phyloP scores from a whole-genome alignment of 2,888 invertebrate species.

The Coleophora flavipennella region DNA sequence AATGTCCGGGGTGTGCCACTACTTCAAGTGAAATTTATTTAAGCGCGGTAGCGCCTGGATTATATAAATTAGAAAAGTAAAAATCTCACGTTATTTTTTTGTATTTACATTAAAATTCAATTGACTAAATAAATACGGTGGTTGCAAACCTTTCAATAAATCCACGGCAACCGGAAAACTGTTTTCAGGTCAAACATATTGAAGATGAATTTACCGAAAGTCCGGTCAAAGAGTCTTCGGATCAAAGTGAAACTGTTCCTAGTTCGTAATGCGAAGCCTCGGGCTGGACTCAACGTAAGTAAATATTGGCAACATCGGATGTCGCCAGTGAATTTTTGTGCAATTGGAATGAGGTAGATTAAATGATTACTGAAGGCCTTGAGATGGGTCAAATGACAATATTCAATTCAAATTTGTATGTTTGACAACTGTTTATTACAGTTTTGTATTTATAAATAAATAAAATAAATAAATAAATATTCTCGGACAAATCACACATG shows the following conservation, averaged over 20 bases:
- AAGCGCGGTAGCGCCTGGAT: too few relatives aligned
- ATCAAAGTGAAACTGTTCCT: slow-evolving; percentile 29
- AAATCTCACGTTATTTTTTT: too few relatives aligned
- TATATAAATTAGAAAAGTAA: too few relatives aligned
- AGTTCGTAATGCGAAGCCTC: slow-evolving; percentile 26
- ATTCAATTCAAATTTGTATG: too few relatives aligned
- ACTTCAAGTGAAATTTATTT: too few relatives aligned
- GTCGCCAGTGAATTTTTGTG: slow-evolving; percentile 20
- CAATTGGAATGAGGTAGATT: slow-evolving; percentile 10
- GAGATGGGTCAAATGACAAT: too few relatives aligned
- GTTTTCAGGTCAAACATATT: slow-evolving; percentile 31
- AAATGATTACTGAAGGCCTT: background rate
- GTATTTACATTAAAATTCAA: background rate
- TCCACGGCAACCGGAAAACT: slow-evolving; percentile 19
- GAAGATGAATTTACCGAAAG: slow-evolving; percentile 35
- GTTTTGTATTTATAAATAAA: too few relatives aligned
- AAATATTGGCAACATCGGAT: slow-evolving; percentile 29
- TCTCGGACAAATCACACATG: too few relatives aligned
- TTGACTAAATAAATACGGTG: slow-evolving; percentile 5
- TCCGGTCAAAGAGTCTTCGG: slow-evolving; percentile 35
- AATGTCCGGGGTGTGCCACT: too few relatives aligned
- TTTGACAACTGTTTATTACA: too few relatives aligned
- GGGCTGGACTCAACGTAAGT: slow-evolving; percentile 30
- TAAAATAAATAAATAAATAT: too few relatives aligned
- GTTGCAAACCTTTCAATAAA: background rate